Base-by-base conservation (phyloP, 2,113 vertebrate genomes). In the Oxygymnocypris stewartii region DNA sequence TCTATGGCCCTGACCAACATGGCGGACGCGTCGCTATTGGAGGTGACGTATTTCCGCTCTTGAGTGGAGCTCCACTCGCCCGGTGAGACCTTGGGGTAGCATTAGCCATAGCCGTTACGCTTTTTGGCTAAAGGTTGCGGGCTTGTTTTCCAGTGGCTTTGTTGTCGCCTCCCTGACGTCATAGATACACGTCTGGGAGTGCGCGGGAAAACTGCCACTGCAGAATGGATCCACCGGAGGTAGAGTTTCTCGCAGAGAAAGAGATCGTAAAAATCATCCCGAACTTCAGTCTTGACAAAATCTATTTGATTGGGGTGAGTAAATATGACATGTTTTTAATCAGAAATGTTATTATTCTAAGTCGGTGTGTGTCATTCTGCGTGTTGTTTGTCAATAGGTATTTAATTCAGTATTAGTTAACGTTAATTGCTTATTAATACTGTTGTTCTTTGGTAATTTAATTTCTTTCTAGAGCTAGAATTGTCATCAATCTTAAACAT, bases 171-270 rank as follows among this genome's bases (percentile, higher is more conserved):
- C 35, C 35, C 35, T 37, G 35, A 37, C 35, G 35, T 37, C 35
- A 37, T 37, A 37, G 4, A 37, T 37, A 37, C 4, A 37, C 37
- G 37, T 37, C 4, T 14, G 54, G 51, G n/a, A 40, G 78, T 13
- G 23, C 44, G 81, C 81, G 81, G 44, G 81, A 83, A 84, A 18
- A 37, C 9, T 80, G 61, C 74, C 20, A 35, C 7, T 44, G 6
- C 75, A 77, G 1, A 0, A 99, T 99, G 97, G 96, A 99, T 16
- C 92, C 96, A 0, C 91, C 96, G 0, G 97, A 99, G 80, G 97
- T 96, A 2, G 98, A 99, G 87, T 99, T 99, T 85, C 92, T 99
- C 57, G 97, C 98, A 0, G 98, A 99, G 93, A 97, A 98, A 82
- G 96, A 98, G 91, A 89, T 91, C 85, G 96, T 99, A 87, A 96